phyloP scores from a whole-genome alignment of 2,797 vertebrate genomes.

The Numenius phaeopus region DNA sequence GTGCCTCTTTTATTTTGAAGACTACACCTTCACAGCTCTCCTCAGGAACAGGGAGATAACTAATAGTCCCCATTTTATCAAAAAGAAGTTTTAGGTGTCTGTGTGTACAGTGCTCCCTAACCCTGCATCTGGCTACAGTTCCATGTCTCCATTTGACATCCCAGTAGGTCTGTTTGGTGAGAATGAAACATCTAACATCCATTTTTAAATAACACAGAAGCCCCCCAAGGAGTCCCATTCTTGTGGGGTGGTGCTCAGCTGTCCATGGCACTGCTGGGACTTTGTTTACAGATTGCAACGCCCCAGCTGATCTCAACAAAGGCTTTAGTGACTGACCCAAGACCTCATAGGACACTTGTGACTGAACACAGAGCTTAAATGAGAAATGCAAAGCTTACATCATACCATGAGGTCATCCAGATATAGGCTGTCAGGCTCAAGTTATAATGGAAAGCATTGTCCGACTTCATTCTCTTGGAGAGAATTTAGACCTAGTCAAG shows the following conservation, averaged over 20 bases:
- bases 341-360: background rate
- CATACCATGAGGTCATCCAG: background rate
- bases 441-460: background rate
- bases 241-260: background rate
- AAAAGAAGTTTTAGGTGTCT: background rate
- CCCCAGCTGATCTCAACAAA: conserved; percentile 19
- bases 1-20: background rate
- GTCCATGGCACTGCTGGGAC: background rate
- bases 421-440: background rate
- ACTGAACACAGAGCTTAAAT: background rate
- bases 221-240: rapidly evolving
- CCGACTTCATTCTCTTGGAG: background rate
- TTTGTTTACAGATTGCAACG: background rate
- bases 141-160: background rate
- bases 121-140: background rate
- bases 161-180: background rate
- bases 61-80: background rate
- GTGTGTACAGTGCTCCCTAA: background rate
- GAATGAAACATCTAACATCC: background rate
- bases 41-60: background rate
- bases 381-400: background rate
- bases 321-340: background rate
- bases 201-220: background rate
- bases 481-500: background rate
- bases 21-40: background rate